Percentiles rank a stretch among this genome's conserved stretches.
Conservation (phyloP, 2,888 invertebrate genomes). For the Ectobius pallidus region DNA sequence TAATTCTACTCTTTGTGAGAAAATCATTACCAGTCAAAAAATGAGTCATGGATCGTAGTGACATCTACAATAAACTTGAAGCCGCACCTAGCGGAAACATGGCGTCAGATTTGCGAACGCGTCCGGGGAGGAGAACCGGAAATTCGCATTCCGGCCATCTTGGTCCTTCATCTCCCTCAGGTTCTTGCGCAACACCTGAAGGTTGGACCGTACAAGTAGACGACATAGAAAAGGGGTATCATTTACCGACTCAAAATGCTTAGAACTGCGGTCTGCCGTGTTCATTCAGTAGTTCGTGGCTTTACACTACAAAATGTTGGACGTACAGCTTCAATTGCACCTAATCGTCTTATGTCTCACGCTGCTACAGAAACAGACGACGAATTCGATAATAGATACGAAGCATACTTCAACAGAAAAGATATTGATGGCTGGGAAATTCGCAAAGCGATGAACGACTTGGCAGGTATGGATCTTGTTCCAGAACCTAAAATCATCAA, state of each 20-base stretch:
- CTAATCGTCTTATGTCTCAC: conserved; percentile 46
- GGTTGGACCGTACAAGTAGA: not conserved
- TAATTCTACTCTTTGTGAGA: too few relatives aligned
- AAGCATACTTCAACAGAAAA: conserved; percentile 80
- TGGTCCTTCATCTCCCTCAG: conserved; percentile 13
- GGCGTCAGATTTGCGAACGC: too few relatives aligned
- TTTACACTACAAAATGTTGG: conserved; percentile 35
- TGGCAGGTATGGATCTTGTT: conserved; percentile 88
- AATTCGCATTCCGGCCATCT: conserved; percentile 25
- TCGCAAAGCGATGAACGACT: conserved; percentile 88
- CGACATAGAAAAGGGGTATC: not conserved
- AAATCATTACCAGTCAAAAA: too few relatives aligned
- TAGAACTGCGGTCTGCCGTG: conserved; percentile 41
- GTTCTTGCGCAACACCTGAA: not conserved
- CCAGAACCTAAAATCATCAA: conserved; percentile 90
- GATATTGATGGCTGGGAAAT: conserved; percentile 96
- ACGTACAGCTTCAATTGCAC: conserved; percentile 36
- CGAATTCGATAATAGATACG: conserved; percentile 84
- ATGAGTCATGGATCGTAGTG: too few relatives aligned
- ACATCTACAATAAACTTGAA: too few relatives aligned
- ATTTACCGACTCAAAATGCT: conserved; percentile 39
- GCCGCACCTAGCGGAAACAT: too few relatives aligned
- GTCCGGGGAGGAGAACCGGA: too few relatives aligned
- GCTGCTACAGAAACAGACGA: conserved; percentile 72
- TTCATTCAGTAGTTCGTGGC: conserved; percentile 38